A percentile compares a stretch with the other conserved stretches of the same genome.
These are phyloP conservation scores for Pseudomyrmex flavicornis DNA, from an alignment of 1,140 invertebrate genomes.

Conservation along the genomic window DNA sequence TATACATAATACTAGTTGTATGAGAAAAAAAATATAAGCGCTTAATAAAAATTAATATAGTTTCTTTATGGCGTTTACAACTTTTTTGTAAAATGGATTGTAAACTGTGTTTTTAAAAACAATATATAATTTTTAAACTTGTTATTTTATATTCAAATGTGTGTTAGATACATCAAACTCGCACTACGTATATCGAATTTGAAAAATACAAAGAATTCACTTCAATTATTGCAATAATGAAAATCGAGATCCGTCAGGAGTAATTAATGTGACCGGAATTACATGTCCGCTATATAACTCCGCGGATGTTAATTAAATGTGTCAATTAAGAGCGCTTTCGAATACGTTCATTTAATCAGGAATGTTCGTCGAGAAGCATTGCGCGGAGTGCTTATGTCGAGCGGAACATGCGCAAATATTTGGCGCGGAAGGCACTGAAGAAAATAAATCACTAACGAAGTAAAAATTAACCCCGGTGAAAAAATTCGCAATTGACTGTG, in stretches of 20 bases:
- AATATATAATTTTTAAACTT: too few species aligned
- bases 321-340: slow-evolving; percentile 10
- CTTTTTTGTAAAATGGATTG: too few species aligned
- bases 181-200: background rate
- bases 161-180: too few species aligned
- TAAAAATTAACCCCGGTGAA: slow-evolving; percentile 47
- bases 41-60: too few species aligned
- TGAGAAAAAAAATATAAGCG: background rate
- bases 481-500: slow-evolving; percentile 46
- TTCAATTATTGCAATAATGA: background rate
- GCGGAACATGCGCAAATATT: slow-evolving; percentile 25
- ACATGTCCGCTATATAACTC: background rate
- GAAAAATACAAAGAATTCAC: background rate
- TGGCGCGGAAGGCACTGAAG: background rate
- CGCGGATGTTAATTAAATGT: slow-evolving; percentile 47
- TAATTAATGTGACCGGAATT: background rate
- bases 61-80: too few species aligned
- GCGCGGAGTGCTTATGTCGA: slow-evolving; percentile 1
- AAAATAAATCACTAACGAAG: slow-evolving; percentile 59
- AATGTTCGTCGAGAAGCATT: background rate
- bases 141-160: too few species aligned
- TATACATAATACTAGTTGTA: background rate
- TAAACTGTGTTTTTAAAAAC: too few species aligned
- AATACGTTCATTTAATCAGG: slow-evolving; percentile 19
- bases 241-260: background rate